Base-by-base conservation (phyloP, 2,888 invertebrate species). In the Ochropleura leucogaster region DNA sequence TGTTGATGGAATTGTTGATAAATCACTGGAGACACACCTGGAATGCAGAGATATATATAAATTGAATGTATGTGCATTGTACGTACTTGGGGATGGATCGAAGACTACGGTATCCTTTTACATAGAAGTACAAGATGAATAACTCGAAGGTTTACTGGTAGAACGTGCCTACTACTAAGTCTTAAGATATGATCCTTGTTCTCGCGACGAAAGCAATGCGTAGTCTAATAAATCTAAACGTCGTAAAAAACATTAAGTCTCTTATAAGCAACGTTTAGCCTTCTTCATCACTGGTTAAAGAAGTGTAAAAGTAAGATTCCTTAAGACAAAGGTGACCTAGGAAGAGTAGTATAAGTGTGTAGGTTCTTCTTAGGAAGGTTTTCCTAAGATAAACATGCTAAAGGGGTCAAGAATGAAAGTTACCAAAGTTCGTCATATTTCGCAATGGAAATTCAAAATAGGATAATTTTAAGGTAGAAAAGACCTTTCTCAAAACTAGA, bases 1-100 rank as follows among this genome's bases (percentile, higher is more conserved):
- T 74, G 84, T 84, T 80, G 81, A 70, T 84, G 75, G 62, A 69
- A 70, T 60, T 46, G 30, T 74, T 81, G 80, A 80, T 59, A 74
- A 63, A 72, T 60, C 51, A 20, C 42, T 3, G 30, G 9, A 47
- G 68, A 72, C 57, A 72, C 59, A 78, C 7, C 55, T 47, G 60
- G 47, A 83, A 83, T 55, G 59, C 53, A 83, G 44, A 59, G 59
- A 42, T 5, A 80, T 64, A 68, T 8, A 59, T n/a, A 62, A 40
- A 30, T 20, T 65, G 5, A 65, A 60, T 55, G 8, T 63, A 20
- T 12, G 40, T 12, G 6, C n/a, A n/a, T 12, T n/a, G 18, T 59
- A 55, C 10, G 14, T 55, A n/a, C 6, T 49, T 72, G 9, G 4
- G 51, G 0, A 49, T 40, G 14, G 0, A 40, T 40, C 12, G 10